phyloP scores from a whole-genome alignment of 1,140 invertebrate species.

The Formica exsecta region DNA sequence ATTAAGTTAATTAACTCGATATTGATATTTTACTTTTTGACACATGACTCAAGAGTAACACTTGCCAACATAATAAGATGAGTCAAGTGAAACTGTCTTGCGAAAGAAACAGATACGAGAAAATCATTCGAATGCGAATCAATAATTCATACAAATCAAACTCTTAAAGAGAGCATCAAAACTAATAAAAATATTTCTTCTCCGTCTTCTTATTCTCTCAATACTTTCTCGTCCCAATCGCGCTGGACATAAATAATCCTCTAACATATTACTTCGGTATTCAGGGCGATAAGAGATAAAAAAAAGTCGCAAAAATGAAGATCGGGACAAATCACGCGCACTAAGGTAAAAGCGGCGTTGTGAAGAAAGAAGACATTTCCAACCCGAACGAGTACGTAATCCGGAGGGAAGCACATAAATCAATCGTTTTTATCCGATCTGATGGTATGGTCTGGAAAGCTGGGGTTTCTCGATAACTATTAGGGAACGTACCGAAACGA shows the following conservation, averaged over 20 bases:
- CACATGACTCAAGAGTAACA: neutral
- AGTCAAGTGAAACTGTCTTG: neutral
- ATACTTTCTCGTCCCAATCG: neutral
- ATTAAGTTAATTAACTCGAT: neutral
- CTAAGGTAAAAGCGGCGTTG: neutral
- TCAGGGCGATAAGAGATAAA: neutral
- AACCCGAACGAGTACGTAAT: slow-evolving; percentile 29
- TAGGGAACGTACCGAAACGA: slow-evolving; percentile 17
- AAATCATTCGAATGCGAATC: neutral
- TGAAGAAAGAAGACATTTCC: neutral
- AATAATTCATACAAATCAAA: neutral
- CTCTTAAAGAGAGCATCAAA: neutral
- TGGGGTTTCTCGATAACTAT: slow-evolving; percentile 26
- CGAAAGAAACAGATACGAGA: neutral
- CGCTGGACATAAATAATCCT: neutral
- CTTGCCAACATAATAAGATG: neutral
- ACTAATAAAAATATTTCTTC: neutral
- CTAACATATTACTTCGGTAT: neutral
- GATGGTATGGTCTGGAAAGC: neutral
- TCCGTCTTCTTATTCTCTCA: neutral
- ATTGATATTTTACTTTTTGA: slow-evolving; percentile 29
- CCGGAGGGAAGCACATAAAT: slow-evolving; percentile 58
- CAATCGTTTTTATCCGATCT: slow-evolving; percentile 36
- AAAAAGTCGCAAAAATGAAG: too few relatives aligned
- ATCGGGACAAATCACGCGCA: neutral